Evolutionary conservation across 2,797 vertebrate genomes (phyloP).

Genomic region (Clarias fuscus): DNA sequence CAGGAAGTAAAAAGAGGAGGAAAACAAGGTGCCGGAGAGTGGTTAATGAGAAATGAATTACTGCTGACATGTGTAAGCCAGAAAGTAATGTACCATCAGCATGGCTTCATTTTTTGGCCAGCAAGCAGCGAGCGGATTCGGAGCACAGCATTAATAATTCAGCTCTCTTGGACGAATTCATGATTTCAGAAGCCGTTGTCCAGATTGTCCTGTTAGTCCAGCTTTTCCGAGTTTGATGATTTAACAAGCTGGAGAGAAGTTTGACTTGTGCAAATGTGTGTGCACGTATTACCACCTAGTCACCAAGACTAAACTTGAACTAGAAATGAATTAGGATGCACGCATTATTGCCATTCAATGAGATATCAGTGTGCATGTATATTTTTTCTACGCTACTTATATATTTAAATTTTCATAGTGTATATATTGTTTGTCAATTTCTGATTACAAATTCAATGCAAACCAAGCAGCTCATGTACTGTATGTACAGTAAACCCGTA

Average conservation of each 20-base stretch:
- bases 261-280: neutral
- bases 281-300: neutral
- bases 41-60: neutral
- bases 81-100: neutral
- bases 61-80: neutral
- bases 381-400: no score
- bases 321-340: neutral
- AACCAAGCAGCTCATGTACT: no score
- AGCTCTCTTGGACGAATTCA: neutral
- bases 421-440: no score
- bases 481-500: no score
- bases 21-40: neutral
- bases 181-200: neutral
- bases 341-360: neutral
- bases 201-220: neutral
- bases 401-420: no score
- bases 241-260: neutral
- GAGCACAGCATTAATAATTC: conserved; percentile 1
- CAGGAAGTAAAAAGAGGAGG: neutral
- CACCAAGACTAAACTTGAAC: neutral
- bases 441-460: no score
- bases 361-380: neutral
- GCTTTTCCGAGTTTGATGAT: neutral
- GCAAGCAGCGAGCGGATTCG: neutral
- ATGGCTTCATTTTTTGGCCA: neutral